phyloP scores from a whole-genome alignment of 2,113 vertebrate species.

The Chiloscyllium plagiosum region DNA sequence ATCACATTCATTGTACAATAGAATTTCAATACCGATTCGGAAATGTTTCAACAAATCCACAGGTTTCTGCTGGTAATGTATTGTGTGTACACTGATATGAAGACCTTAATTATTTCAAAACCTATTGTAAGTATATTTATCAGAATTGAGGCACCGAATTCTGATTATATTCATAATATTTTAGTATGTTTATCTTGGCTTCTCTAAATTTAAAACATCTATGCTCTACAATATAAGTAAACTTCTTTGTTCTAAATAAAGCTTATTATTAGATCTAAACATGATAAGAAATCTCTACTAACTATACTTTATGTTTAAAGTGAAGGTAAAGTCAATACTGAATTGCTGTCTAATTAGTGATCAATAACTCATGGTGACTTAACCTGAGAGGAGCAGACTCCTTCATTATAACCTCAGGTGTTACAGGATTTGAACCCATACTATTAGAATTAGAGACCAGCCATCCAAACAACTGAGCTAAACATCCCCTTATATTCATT shows the following conservation, averaged over 20 bases:
- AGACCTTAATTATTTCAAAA: constrained; percentile 17
- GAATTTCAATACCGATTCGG: constrained; percentile 19
- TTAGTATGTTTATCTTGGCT: background rate
- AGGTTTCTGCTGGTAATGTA: background rate
- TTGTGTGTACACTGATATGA: background rate
- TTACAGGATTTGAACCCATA: no score
- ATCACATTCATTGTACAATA: background rate
- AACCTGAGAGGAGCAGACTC: no score
- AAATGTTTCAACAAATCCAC: background rate
- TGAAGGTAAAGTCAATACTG: no score
- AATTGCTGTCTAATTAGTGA: no score
- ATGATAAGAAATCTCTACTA: background rate
- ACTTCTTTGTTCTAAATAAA: background rate
- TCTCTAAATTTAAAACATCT: background rate
- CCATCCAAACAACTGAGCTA: no score
- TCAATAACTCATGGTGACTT: no score
- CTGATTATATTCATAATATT: background rate
- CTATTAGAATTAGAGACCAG: no score
- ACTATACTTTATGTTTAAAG: background rate
- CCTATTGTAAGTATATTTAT: background rate
- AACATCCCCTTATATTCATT: no score
- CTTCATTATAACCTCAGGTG: no score
- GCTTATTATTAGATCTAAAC: background rate
- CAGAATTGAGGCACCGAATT: background rate
- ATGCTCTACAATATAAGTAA: background rate